These are phyloP conservation scores for Gavialis gangeticus DNA, from an alignment of 2,113 vertebrate genomes.

Conservation along the genomic window DNA sequence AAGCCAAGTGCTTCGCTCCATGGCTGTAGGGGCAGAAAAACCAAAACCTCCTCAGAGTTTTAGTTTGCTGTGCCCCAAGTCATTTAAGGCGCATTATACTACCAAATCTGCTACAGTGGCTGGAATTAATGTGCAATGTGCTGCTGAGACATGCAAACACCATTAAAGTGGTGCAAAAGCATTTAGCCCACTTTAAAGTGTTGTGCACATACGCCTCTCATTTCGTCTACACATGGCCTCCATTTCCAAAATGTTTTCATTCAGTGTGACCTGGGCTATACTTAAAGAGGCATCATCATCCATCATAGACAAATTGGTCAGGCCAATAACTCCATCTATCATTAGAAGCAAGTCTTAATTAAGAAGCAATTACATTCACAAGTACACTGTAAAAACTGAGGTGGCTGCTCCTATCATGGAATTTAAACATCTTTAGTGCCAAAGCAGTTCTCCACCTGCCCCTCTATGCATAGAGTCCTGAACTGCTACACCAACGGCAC, in stretches of 20 bases:
- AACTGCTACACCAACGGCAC: background rate
- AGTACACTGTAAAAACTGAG: background rate
- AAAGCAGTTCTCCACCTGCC: background rate
- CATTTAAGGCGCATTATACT: no score
- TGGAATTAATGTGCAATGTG: no score
- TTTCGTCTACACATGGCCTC: no score
- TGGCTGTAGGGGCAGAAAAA: no score
- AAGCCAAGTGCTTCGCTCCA: no score
- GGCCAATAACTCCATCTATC: background rate
- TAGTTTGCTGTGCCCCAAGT: no score
- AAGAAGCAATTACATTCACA: background rate
- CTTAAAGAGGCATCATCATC: background rate
- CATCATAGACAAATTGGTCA: background rate
- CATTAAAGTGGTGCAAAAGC: no score
- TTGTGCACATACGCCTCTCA: no score
- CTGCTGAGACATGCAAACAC: no score
- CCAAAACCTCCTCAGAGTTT: no score
- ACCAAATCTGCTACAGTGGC: no score
- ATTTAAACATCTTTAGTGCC: background rate
- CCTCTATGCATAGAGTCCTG: fast-evolving
- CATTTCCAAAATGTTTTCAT: background rate
- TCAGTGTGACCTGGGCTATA: background rate
- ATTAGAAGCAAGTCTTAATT: background rate
- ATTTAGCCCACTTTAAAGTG: no score
- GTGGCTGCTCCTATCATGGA: background rate